Conservation (phyloP, 2,113 vertebrate species). For the Chamaetylas fuelleborni region DNA sequence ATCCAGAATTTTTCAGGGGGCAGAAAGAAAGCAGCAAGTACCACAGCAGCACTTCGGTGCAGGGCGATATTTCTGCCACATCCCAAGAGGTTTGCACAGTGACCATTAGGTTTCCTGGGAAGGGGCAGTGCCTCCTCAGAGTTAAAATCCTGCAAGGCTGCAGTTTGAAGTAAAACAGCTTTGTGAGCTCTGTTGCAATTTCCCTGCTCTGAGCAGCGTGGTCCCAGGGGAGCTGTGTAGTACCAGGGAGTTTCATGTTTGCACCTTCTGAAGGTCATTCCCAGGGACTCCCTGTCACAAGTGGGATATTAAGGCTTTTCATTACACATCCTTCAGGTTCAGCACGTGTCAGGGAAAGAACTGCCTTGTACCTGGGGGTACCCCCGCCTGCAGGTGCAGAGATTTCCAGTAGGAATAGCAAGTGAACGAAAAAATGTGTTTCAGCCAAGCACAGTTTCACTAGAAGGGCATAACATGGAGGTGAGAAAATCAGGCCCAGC, state of each 20-base stretch:
- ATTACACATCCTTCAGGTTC: not conserved
- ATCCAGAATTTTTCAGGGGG: not conserved
- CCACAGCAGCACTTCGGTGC: fast-evolving
- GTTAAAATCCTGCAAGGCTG: not conserved
- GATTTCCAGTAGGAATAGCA: not conserved
- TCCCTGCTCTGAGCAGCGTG: fast-evolving
- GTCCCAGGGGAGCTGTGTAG: not conserved
- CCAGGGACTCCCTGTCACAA: not conserved
- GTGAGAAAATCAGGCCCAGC: not conserved
- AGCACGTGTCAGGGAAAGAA: not conserved
- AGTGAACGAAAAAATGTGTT: not conserved
- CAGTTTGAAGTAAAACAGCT: not conserved
- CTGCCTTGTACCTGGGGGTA: not conserved
- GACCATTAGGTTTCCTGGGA: not conserved
- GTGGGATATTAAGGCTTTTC: not conserved
- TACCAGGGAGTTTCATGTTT: not conserved
- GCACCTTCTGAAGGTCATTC: constrained; percentile 7
- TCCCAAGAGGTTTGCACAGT: fast-evolving
- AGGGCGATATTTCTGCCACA: not conserved
- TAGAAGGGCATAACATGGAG: not conserved
- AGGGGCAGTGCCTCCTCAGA: not conserved
- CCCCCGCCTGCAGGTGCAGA: not conserved
- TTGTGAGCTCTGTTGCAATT: not conserved
- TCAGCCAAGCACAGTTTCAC: not conserved
- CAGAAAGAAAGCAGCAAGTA: not conserved